These are phyloP conservation scores for Rhagoletis pomonella DNA, from an alignment of 1,140 invertebrate genomes.

Conservation along the genomic window DNA sequence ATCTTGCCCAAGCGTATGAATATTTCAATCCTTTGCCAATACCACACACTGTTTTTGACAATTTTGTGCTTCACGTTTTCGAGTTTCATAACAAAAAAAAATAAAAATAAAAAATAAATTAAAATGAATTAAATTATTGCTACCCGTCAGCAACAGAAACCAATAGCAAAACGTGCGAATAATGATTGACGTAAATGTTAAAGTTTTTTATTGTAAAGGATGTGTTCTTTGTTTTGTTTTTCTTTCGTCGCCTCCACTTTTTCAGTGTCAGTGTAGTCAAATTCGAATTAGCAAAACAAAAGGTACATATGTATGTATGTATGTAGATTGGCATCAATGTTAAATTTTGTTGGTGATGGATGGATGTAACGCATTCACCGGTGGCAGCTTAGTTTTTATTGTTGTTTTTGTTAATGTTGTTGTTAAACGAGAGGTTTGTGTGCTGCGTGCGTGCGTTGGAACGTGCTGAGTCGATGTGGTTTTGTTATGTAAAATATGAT, in stretches of 20 bases:
- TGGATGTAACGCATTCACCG: background rate
- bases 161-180: background rate
- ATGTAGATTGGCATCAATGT: background rate
- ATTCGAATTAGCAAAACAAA: constrained; percentile 29
- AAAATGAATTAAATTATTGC: background rate
- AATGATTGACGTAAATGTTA: constrained; percentile 35
- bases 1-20: background rate
- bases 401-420: background rate
- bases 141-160: background rate
- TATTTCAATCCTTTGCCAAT: background rate
- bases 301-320: background rate
- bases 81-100: background rate
- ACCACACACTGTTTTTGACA: constrained; percentile 5
- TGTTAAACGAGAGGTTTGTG: background rate
- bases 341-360: background rate
- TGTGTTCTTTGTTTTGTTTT: background rate
- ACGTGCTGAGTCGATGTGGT: constrained; percentile 14
- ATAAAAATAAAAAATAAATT: background rate
- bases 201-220: constrained; percentile 10
- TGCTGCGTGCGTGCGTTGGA: constrained; percentile 25
- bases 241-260: background rate
- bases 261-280: background rate
- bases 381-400: background rate
- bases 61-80: background rate
- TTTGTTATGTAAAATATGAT: constrained; percentile 35